Base-by-base conservation (phyloP, 2,888 invertebrate genomes). In the Platerodrilus igneus region DNA sequence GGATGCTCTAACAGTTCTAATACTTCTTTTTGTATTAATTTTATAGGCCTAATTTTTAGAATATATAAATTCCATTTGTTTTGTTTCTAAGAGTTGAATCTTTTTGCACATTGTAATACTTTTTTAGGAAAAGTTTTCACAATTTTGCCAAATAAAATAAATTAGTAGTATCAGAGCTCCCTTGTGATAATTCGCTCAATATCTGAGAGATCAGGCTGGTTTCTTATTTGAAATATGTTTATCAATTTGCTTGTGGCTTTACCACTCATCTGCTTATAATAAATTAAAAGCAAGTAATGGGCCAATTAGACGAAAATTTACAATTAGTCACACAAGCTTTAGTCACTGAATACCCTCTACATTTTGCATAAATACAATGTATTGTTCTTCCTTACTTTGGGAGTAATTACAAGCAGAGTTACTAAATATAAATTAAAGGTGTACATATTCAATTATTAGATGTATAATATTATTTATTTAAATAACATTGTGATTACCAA, bases 181-280 rank as follows among this genome's bases (percentile, higher is more conserved):
- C 57, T 57, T 60, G 61, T 62, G 63, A 63, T 61, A 62, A 54
- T 57, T 55, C 62, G 62, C 62, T 63, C 62, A 63, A 63, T 55
- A 54, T 50, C 47, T 42, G 45, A 47, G 48, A 51, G 45, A 54
- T 45, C 53, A 48, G 52, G 51, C 53, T 57, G 57, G 55, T 55
- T 55, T 44, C 40, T 32, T 51, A 57, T 51, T 51, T 48, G 53
- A 56, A 52, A 48, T 46, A 42, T 34, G 22, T 34, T 47, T 44
- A 47, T 49, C 48, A 48, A 48, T 48, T 45, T 38, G 42, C 42
- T 41, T 42, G 37, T 39, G 35, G 42, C 40, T 45, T 41, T 45
- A 41, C 40, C 37, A 20, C 37, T 36, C 26, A 28, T 42, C 41
- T 42, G 46, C 42, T 37, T 41, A 8, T 18, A 20, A 30, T 22